A percentile compares a stretch with the other conserved stretches of the same genome.
Evolutionary conservation across 1,140 invertebrate species (phyloP).

Genomic region (Tetraneura akinire): DNA sequence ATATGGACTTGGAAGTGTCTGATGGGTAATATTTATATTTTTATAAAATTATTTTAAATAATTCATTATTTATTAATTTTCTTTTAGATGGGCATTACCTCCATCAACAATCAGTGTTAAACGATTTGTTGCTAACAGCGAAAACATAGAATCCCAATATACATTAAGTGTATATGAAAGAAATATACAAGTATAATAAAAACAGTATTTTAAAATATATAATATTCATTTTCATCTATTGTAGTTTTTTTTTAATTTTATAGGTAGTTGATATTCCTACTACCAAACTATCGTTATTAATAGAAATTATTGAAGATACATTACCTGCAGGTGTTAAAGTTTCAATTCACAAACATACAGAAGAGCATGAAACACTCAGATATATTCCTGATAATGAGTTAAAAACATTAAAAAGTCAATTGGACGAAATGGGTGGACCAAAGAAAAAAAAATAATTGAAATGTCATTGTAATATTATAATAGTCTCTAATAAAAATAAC

Average conservation of each 20-base stretch:
- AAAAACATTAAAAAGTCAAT: slow-evolving; percentile 69
- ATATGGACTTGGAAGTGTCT: slow-evolving; percentile 75
- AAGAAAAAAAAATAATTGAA: slow-evolving; percentile 60
- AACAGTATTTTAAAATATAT: background rate
- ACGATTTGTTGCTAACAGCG: slow-evolving; percentile 69
- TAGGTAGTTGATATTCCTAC: slow-evolving; percentile 66
- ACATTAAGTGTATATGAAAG: slow-evolving; percentile 75
- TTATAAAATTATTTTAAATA: background rate
- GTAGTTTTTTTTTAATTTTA: background rate
- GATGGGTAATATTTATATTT: slow-evolving; percentile 65
- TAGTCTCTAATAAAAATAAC: slow-evolving; percentile 39
- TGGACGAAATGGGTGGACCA: slow-evolving; percentile 63
- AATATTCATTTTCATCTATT: background rate
- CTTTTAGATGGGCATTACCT: slow-evolving; percentile 72
- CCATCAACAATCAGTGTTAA: slow-evolving; percentile 69
- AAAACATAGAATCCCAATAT: slow-evolving; percentile 70
- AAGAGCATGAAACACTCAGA: slow-evolving; percentile 67
- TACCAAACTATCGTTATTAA: slow-evolving; percentile 64
- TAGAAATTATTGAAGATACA: slow-evolving; percentile 71
- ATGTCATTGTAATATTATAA: slow-evolving; percentile 39
- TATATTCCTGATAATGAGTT: slow-evolving; percentile 80
- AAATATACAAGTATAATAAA: slow-evolving; percentile 66
- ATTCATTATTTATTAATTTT: background rate
- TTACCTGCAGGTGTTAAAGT: slow-evolving; percentile 76
- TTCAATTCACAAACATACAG: slow-evolving; percentile 64